These are phyloP conservation scores for Stenopsyche tienmushanensis DNA, from an alignment of 1,140 invertebrate genomes.

Conservation along the genomic window DNA sequence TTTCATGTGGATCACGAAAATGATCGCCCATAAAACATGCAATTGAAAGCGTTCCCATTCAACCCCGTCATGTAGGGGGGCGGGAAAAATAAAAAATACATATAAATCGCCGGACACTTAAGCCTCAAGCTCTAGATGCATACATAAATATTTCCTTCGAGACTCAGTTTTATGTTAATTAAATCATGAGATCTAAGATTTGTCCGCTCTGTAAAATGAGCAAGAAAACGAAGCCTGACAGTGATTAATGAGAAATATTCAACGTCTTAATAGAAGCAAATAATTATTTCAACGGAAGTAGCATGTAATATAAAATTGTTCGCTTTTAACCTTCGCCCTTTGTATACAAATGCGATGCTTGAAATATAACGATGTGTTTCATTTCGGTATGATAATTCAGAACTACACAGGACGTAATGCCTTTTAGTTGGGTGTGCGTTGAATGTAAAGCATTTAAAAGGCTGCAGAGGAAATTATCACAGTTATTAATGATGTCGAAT, in stretches of 20 bases:
- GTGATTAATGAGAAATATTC: constrained; percentile 24
- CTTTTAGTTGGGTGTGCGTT: too few relatives aligned
- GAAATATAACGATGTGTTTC: background rate
- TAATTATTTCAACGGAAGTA: background rate
- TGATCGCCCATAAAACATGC: constrained; percentile 2
- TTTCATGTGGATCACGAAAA: constrained; percentile 6
- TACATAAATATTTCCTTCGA: too few relatives aligned
- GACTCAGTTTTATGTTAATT: background rate
- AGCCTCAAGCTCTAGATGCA: too few relatives aligned
- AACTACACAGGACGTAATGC: too few relatives aligned
- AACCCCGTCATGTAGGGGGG: too few relatives aligned
- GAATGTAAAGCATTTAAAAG: too few relatives aligned
- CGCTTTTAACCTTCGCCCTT: background rate
- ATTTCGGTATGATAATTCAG: too few relatives aligned
- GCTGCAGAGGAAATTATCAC: too few relatives aligned
- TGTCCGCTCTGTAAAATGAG: background rate
- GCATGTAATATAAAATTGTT: background rate
- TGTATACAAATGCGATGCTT: background rate
- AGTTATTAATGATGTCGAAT: too few relatives aligned
- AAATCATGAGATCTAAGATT: background rate
- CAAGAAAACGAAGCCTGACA: constrained; percentile 15
- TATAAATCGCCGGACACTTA: too few relatives aligned
- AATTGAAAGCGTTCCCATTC: background rate
- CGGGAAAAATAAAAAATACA: too few relatives aligned
- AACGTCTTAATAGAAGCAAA: constrained; percentile 6